phyloP scores from a whole-genome alignment of 2,113 vertebrate genomes.

The Lampris incognitus region DNA sequence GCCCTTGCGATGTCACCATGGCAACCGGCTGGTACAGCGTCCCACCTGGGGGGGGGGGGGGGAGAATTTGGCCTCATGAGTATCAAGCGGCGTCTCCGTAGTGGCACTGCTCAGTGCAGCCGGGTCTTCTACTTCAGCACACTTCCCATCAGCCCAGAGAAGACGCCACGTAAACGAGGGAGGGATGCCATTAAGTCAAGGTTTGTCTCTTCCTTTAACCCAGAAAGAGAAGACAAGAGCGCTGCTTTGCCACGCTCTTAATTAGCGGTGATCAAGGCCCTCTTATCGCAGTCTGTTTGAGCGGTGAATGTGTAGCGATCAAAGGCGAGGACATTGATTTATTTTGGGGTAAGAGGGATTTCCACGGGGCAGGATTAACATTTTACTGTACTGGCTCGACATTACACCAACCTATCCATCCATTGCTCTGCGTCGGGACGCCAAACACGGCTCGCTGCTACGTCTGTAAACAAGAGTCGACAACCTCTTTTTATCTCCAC shows the following conservation, averaged over 20 bases:
- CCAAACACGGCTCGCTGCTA: conserved; percentile 19
- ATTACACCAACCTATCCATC: conserved; percentile 49
- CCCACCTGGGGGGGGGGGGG: conserved; percentile 85
- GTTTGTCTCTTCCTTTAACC: conserved; percentile 55
- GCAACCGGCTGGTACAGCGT: conserved; percentile 98
- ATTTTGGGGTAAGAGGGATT: conserved; percentile 74
- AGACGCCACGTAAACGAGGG: conserved; percentile 47
- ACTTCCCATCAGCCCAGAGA: conserved; percentile 28
- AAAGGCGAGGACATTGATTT: conserved; percentile 75
- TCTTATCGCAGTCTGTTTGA: conserved; percentile 73
- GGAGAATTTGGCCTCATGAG: conserved; percentile 72
- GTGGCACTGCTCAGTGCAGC: conserved; percentile 18
- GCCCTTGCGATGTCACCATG: conserved; percentile 99
- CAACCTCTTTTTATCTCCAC: too few species aligned
- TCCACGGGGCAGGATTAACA: conserved; percentile 77
- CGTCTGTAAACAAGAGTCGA: conserved; percentile 24
- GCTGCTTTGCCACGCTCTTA: conserved; percentile 57
- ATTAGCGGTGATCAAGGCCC: conserved; percentile 73
- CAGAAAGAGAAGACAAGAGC: conserved; percentile 6
- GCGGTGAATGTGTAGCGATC: conserved; percentile 68
- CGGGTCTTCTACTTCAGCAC: conserved; percentile 17
- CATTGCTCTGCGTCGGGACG: conserved; percentile 28
- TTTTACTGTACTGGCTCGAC: conserved; percentile 64
- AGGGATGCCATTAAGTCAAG: conserved; percentile 50
- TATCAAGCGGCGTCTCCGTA: conserved; percentile 59